Base-by-base conservation (phyloP, 2,888 invertebrate genomes). In the Phrixothrix hirtus region DNA sequence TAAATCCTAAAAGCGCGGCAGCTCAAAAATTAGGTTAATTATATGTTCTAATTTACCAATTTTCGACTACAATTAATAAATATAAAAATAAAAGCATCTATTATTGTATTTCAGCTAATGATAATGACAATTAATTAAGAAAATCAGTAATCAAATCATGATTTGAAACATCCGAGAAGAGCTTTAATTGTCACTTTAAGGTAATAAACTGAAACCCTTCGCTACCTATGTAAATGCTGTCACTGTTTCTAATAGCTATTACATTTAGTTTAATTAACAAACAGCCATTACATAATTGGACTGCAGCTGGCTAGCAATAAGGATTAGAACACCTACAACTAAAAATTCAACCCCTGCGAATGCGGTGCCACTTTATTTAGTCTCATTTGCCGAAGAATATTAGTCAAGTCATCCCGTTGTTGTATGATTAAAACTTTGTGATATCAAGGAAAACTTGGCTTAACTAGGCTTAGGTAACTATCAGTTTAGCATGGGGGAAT, bases 181-280 rank as follows among this genome's bases (percentile, higher is more conserved):
- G 26, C 46, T 41, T 16, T 34, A 27, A 15, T 27, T 42, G 44
- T 49, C 60, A 58, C 59, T 52, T 46, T 43, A 47, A 51, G 47
- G 57, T 50, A 60, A 62, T 62, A 63, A 60, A 59, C 52, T 48
- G 35, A 42, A 38, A 60, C 57, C 50, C 51, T 45, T 41, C 64
- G 63, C 60, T 60, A 59, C 56, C 64, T 63, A 69, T 68, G 69
- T 61, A 68, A 68, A 69, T 69, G 64, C 55, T 41, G 55, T 59
- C 60, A 62, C 58, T 61, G 62, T 66, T 64, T 65, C 66, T 66
- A 65, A 69, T 64, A 65, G 68, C 65, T 62, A 65, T 65, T 66
- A 66, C 65, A 66, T 66, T 69, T 64, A 65, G 59, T 68, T 68
- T 66, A 69, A 69, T 70, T 68, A 68, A 67, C 68, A 64, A 62